Conservation (phyloP, 2,888 invertebrate species). For the Microctonus brassicae region DNA sequence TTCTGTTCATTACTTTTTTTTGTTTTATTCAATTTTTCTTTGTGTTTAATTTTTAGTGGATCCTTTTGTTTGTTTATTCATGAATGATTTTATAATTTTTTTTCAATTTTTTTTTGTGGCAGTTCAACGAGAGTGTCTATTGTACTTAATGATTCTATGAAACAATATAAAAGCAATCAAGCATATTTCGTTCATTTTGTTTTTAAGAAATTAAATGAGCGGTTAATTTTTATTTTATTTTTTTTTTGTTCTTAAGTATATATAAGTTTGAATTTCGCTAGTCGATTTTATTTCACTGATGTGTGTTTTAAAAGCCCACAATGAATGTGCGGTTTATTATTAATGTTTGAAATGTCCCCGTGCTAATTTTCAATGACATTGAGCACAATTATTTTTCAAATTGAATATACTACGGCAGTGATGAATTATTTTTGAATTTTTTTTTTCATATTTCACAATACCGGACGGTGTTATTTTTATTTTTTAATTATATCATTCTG, state of each 20-base stretch:
- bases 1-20: conserved; percentile 22
- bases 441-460: conserved; percentile 1
- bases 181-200: conserved; percentile 6
- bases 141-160: neutral
- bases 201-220: neutral
- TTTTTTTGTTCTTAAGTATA: no score
- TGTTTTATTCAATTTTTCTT: conserved; percentile 5
- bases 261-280: conserved; percentile 10
- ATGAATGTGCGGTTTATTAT: neutral
- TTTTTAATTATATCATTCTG: conserved; percentile 2
- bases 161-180: conserved; percentile 30
- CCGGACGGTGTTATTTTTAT: conserved; percentile 5
- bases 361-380: neutral
- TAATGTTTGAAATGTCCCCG: neutral
- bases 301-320: neutral
- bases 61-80: neutral
- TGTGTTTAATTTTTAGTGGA: no score
- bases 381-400: conserved; percentile 13
- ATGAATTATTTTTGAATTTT: conserved; percentile 14
- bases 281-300: neutral
- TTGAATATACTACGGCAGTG: conserved; percentile 17
- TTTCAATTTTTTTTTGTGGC: neutral
- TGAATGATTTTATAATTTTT: conserved; percentile 1
- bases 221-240: neutral
- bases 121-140: conserved; percentile 2